These are phyloP conservation scores for Flexamia atlantica DNA, from an alignment of 2,888 invertebrate species.

Conservation along the genomic window DNA sequence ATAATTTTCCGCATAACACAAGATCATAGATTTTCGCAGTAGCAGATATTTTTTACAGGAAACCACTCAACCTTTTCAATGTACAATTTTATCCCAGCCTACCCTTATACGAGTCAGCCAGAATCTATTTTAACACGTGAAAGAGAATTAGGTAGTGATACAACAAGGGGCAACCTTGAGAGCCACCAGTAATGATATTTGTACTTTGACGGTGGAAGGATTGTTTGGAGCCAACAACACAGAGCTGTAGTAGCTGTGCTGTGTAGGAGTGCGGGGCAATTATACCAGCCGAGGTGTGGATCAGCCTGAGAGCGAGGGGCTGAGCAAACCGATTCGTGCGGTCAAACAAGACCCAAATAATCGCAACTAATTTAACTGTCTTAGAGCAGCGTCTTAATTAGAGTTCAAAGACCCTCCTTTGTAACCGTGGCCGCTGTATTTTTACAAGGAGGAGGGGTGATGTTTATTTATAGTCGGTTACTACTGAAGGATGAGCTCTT, in stretches of 20 bases:
- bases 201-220: not conserved
- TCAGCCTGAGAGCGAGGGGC: not conserved
- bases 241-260: too few relatives aligned
- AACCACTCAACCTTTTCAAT: too few relatives aligned
- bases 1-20: too few relatives aligned
- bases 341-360: conserved; percentile 64
- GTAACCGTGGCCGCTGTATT: conserved; percentile 56
- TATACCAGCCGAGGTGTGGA: conserved; percentile 7
- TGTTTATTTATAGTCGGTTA: conserved; percentile 70
- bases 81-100: too few relatives aligned
- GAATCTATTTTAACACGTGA: too few relatives aligned
- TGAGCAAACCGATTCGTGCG: conserved; percentile 45
- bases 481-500: conserved; percentile 69
- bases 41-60: too few relatives aligned
- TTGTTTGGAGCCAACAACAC: not conserved
- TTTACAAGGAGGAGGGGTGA: conserved; percentile 62
- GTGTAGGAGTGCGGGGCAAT: not conserved
- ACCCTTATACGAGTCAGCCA: too few relatives aligned
- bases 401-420: conserved; percentile 63
- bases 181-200: not conserved
- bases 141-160: too few relatives aligned
- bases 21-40: too few relatives aligned
- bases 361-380: conserved; percentile 65
- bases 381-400: conserved; percentile 64
- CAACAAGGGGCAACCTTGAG: too few relatives aligned